Base-by-base conservation (phyloP, 2,797 vertebrate genomes). In the Gymnothorax reevesii region DNA sequence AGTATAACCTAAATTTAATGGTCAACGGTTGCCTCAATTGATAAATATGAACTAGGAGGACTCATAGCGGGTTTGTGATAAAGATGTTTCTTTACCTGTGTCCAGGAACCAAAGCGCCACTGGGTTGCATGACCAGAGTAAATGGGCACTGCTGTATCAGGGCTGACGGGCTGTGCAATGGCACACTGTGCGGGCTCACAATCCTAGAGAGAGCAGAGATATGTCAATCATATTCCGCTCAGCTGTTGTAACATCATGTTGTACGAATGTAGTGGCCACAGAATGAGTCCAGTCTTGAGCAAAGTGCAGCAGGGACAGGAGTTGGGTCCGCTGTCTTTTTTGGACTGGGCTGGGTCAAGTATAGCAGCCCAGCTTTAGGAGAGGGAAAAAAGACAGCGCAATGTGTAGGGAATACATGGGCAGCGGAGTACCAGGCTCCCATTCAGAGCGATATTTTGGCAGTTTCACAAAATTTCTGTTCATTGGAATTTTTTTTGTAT, bases 71-170 rank as follows among this genome's bases (percentile, higher is more conserved):
- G 49, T 55, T 80, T 54, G 17, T 77, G 20, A 77, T 49, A 54
- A 8, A 80, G 77, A 22, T n/a, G 7, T 52, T 15, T 12, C 4
- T 71, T 82, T 94, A 99, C 99, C 84, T 98, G 97, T 84, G 99
- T 99, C 99, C 99, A 99, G 73, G 99, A 99, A 90, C 99, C 99
- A 93, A 98, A 99, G 91, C 99, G 95, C 99, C 99, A 99, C 91
- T 99, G 98, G 0, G 98, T 99, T 94, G 97, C 97, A 87, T 96
- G 96, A 85, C 87, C 60, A 82, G 93, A 93, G 54, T 96, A 93
- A 83, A 91, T 1, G 6, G 89, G 94, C 90, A 94, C 95, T 93
- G 98, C 97, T 83, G 96, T 93, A 91, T 97, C 97, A 0, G 96
- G 96, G 88, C 90, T 93, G 89, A 94, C 93, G 77, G 96, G 96